Evolutionary conservation across 2,113 vertebrate species (phyloP).

Genomic region (Pholis gunnellus): DNA sequence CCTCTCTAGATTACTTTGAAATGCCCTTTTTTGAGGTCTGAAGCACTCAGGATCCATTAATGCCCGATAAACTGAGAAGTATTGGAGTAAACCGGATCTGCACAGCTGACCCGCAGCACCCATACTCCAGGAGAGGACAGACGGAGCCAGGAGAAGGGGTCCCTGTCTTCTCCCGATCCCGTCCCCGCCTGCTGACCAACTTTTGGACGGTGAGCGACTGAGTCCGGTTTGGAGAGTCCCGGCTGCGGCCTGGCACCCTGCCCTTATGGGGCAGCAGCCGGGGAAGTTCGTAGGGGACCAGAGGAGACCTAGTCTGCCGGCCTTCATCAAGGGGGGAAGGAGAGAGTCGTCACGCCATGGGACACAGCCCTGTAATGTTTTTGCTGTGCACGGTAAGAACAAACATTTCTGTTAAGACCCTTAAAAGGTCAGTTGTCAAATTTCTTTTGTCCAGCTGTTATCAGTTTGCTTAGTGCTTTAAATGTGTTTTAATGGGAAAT

Average conservation of each 20-base stretch:
- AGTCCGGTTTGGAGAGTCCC: conserved; percentile 74
- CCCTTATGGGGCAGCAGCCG: conserved; percentile 99
- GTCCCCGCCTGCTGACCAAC: conserved; percentile 17
- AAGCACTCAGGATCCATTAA: conserved; percentile 60
- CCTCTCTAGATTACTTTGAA: conserved; percentile 48
- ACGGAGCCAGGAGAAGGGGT: conserved; percentile 42
- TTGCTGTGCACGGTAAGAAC: conserved; percentile 94
- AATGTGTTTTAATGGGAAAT: neutral
- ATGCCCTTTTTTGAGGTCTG: conserved; percentile 37
- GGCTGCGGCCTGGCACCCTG: conserved; percentile 84
- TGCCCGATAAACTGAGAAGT: conserved; percentile 60
- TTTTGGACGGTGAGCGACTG: conserved; percentile 48
- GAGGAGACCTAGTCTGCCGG: conserved; percentile 96
- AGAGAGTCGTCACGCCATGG: conserved; percentile 92
- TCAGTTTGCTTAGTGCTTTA: neutral
- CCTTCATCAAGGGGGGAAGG: conserved; percentile 94
- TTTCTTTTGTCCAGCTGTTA: neutral
- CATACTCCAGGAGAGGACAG: conserved; percentile 43
- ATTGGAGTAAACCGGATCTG: conserved; percentile 53
- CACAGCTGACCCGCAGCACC: conserved; percentile 35
- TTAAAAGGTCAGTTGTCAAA: neutral
- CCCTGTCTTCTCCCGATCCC: conserved; percentile 22
- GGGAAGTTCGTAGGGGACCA: conserved; percentile 98
- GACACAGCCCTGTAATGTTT: conserved; percentile 91
- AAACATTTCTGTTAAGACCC: neutral